Evolutionary conservation across 2,888 invertebrate species (phyloP), one percentile per base, ranked within the genome.

Genomic region (Drosophila limbata): DNA sequence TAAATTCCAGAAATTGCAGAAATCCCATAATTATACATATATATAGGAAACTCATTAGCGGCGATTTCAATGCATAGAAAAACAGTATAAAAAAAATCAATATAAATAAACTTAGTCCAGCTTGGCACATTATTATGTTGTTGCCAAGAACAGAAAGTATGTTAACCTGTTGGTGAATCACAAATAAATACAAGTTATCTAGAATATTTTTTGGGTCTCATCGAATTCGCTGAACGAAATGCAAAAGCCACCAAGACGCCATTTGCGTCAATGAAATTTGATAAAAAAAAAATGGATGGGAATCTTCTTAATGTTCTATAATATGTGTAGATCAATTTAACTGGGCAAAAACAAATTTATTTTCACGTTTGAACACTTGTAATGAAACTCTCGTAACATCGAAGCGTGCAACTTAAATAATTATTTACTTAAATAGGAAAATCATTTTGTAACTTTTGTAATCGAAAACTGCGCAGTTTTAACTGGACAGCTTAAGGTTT

Each of bases 121-220:
- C 73, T 21, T 25, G 15, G 13, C 21, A 37, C 19, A 57, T 56
- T 52, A 62, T 51, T 69, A 70, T 75, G 75, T 71, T 68, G 72
- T 70, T 73, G 72, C 48, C 66, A 69, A 77, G 56, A 60, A 60
- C 47, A 47, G 11, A 50, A 66, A 62, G 35, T 48, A 37, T 76
- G 9, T 42, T 55, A 84, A 85, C 85, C 81, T 47, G 85, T 85
- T 84, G 21, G 47, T 85, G 85, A 85, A 67, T 85, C 85, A 85
- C 37, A 28, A 60, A 9, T n/a, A 13, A 55, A 50, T 40, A 21
- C 48, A 19, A 47, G 53, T 25, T 62, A 65, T 67, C 50, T 56
- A 61, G 70, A 82, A 73, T 52, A n/a, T 48, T 56, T 56, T 70
- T 66, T 52, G 52, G 19, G 50, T 45, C 52, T 71, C 65, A 61